phyloP scores from a whole-genome alignment of 2,888 invertebrate species.

The Amorpha juglandis region DNA sequence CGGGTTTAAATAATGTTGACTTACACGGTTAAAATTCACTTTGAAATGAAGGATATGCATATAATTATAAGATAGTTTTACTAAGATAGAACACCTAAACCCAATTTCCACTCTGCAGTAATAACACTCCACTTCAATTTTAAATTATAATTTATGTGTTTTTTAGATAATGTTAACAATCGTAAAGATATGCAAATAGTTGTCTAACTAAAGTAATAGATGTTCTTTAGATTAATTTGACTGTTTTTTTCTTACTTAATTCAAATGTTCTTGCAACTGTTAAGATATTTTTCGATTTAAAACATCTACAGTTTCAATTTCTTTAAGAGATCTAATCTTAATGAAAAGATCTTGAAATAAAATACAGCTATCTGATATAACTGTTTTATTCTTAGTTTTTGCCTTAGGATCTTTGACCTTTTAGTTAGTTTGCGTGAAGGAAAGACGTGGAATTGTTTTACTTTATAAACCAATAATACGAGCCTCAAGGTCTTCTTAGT shows the following conservation, averaged over 20 bases:
- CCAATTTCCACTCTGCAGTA: too few species aligned
- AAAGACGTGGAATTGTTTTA: not conserved
- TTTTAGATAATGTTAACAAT: not conserved
- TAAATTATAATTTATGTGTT: not conserved
- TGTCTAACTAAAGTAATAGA: not conserved
- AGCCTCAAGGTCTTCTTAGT: too few species aligned
- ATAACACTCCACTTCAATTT: not conserved
- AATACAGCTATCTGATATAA: not conserved
- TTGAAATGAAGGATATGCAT: too few species aligned
- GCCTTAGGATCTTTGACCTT: constrained; percentile 2
- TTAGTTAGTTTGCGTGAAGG: not conserved
- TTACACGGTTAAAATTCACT: not conserved
- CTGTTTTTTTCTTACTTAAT: not conserved
- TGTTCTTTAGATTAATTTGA: not conserved
- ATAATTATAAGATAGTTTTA: too few species aligned
- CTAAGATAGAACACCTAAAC: too few species aligned
- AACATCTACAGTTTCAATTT: not conserved
- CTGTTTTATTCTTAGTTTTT: not conserved
- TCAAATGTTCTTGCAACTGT: too few species aligned
- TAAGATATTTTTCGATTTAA: constrained; percentile 10
- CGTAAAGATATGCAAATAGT: not conserved
- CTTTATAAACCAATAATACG: too few species aligned
- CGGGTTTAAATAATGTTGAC: not conserved
- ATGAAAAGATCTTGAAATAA: not conserved
- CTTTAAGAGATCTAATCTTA: not conserved